Base-by-base conservation (phyloP, 2,113 vertebrate genomes). In the Pleuronectes platessa region DNA sequence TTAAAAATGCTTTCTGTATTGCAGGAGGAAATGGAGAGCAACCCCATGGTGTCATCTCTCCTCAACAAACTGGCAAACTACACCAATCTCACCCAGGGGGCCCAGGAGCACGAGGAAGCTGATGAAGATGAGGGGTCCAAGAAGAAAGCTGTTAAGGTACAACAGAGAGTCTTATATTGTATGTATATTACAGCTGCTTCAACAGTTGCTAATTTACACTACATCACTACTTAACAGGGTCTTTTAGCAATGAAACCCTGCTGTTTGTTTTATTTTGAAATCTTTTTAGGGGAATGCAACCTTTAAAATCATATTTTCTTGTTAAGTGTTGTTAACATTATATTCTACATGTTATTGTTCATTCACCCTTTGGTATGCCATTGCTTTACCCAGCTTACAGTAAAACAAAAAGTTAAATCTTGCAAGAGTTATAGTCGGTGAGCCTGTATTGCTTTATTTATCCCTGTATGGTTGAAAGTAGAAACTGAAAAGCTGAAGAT, bases 1-100 rank as follows among this genome's bases (percentile, higher is more conserved):
- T 68, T 49, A 13, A 42, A 42, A 13, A 42, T 42, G 0, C 3
- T 42, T 42, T 42, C 40, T 42, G 40, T 42, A 42, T 42, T 86
- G 88, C 90, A 99, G 98, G 98, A 99, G 78, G 98, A 99, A 87
- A 98, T 99, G 97, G 98, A 99, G 90, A 99, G 97, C 86, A 97
- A 97, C 83, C 98, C 98, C 79, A 98, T 99, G 98, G 98, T 99
- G 85, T 97, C 98, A 4, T 98, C 97, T 0, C 95, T 99, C 76
- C 96, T 99, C 86, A 97, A 96, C 84, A 99, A 97, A 87, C 92
- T 99, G 79, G 97, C 97, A 23, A 98, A 97, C 91, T 99, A 99
- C 90, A 99, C 97, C 45, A 99, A 98, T 81, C 94, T 99, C 75
- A 96, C 96, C 71, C 98, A 99, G 92, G 98, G 98, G 21, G 98